Percentiles rank a stretch among this genome's conserved stretches.
These are phyloP conservation scores for Diceros bicornis DNA, from an alignment of 2,797 vertebrate species.

Conservation along the genomic window DNA sequence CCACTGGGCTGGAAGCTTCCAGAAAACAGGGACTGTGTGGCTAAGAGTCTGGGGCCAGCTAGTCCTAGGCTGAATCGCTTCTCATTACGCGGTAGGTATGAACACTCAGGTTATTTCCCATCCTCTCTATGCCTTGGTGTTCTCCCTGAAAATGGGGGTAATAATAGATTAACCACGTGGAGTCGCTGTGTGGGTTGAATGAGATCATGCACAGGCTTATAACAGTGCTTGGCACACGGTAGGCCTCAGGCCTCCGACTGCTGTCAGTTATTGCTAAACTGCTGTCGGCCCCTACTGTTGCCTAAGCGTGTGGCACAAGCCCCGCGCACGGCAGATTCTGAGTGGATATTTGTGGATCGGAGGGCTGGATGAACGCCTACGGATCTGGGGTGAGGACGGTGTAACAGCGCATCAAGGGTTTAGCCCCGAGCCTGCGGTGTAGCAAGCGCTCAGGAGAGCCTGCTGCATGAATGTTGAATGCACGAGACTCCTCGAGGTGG, in stretches of 20 bases:
- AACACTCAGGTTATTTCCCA: background rate
- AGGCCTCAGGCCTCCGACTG: background rate
- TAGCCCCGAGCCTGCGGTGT: background rate
- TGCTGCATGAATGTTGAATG: background rate
- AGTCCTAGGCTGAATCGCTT: background rate
- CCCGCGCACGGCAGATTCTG: background rate
- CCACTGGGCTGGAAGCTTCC: background rate
- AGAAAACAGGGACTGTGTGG: background rate
- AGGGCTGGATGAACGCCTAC: background rate
- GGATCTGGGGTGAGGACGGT: background rate
- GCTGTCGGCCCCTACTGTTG: too few species aligned
- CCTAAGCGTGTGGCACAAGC: fast-evolving
- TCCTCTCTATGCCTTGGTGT: background rate
- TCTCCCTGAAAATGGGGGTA: background rate
- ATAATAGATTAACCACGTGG: background rate
- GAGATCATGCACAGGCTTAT: background rate
- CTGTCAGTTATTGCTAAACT: background rate
- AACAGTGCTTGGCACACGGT: fast-evolving
- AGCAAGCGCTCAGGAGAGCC: background rate
- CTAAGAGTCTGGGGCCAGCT: background rate
- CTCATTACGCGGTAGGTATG: background rate
- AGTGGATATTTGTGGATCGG: background rate
- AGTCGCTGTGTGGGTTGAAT: background rate
- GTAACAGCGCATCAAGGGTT: background rate
- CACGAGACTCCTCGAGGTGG: background rate